phyloP scores from a whole-genome alignment of 2,113 vertebrate genomes.

The Raja brachyura region DNA sequence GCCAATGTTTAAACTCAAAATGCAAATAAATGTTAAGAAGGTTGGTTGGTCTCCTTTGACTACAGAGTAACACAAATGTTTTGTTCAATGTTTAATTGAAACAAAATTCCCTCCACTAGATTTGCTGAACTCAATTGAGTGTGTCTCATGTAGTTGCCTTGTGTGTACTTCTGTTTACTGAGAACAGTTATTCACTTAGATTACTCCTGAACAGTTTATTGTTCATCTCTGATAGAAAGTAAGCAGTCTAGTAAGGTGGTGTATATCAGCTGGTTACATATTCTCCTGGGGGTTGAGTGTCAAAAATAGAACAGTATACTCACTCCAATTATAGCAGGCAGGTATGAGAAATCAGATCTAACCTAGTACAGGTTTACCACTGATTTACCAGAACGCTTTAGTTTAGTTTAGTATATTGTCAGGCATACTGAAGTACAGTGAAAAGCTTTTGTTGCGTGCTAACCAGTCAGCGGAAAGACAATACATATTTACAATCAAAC shows the following conservation, averaged over 20 bases:
- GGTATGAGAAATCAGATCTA: not conserved
- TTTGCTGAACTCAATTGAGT: not conserved
- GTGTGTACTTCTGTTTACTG: not conserved
- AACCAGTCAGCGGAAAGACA: no score
- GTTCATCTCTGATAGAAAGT: not conserved
- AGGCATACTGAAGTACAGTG: no score
- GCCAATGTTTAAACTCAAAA: not conserved
- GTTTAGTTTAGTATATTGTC: no score
- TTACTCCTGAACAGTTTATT: not conserved
- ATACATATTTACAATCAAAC: no score
- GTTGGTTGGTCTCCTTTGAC: not conserved
- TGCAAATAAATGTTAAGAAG: not conserved
- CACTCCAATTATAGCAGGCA: not conserved
- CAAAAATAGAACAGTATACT: not conserved
- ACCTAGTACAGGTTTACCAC: not conserved
- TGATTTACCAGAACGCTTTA: no score
- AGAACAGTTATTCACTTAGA: not conserved
- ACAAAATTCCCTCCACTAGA: not conserved
- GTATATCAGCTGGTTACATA: not conserved
- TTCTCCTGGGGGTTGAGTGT: not conserved
- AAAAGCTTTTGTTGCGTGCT: no score
- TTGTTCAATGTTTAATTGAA: not conserved
- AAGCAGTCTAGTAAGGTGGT: not conserved
- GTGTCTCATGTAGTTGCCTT: not conserved
- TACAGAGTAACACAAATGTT: no score